Base-by-base conservation (phyloP, 2,113 vertebrate genomes). In the Vidua macroura region DNA sequence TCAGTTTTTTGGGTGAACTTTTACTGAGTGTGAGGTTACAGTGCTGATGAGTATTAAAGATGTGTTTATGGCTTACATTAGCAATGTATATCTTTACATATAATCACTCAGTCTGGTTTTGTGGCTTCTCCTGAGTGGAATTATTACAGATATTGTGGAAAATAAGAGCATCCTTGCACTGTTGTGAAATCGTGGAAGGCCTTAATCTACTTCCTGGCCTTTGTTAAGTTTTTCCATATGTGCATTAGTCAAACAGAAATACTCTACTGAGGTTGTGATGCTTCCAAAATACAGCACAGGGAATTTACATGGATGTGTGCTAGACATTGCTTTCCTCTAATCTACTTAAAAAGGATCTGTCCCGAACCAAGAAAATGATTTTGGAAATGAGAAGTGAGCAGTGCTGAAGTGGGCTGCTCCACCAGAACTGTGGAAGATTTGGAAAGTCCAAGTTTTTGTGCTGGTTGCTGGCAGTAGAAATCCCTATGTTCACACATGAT, bases 31-130 rank as follows among this genome's bases (percentile, higher is more conserved):
- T 64, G 89, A 85, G 68, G 62, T 89, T 64, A 43, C 4, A 2
- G 49, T 53, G 58, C 31, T 87, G 74, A 60, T 89, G 74, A 58
- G 21, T 46, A 43, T 62, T 85, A 73, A 84, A 79, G 74, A 76
- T 9, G 74, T 87, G 86, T 92, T 92, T 93, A 89, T 85, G 80
- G 49, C 77, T 92, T 74, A 24, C 44, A 14, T 53, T 58, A 62
- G 53, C 63, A 75, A 81, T 83, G 74, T 81, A 39, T 70, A 63
- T 80, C 55, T 77, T 86, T 55, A 21, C 20, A 25, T 88, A 33
- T 33, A 33, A 39, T 70, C 55, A 8, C 56, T 91, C n/a, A 35
- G 41, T 37, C 72, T 83, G 75, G 14, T 72, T 85, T 70, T 85
- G 51, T 94, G 86, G 18, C 70, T 94, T 88, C 46, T 49, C 58